Percentiles rank a stretch among this genome's conserved stretches.
These are phyloP conservation scores for Lepidurus packardi DNA, from an alignment of 1,140 invertebrate species.

Conservation along the genomic window DNA sequence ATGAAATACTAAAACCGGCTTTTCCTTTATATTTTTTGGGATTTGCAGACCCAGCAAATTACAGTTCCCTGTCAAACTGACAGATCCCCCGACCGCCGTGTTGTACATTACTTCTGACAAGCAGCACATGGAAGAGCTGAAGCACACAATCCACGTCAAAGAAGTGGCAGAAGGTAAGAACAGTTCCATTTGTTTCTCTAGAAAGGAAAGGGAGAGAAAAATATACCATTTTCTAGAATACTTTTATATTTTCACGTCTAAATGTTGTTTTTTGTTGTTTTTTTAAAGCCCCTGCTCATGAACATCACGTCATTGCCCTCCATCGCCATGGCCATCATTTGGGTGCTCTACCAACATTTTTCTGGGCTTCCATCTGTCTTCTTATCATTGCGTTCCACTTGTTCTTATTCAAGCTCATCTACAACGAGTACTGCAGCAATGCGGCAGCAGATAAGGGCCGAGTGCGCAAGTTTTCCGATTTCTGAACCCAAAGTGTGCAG, in stretches of 20 bases:
- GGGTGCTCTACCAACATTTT: constrained; percentile 81
- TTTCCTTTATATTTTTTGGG: constrained; percentile 27
- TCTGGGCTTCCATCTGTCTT: constrained; percentile 86
- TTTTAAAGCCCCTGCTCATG: constrained; percentile 77
- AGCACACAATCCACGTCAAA: constrained; percentile 83
- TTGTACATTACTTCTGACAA: constrained; percentile 87
- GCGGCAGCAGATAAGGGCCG: constrained; percentile 35
- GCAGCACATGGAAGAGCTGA: constrained; percentile 83
- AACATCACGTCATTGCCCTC: constrained; percentile 82
- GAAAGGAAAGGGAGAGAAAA: background rate
- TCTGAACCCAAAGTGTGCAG: background rate
- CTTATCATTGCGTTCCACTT: constrained; percentile 89
- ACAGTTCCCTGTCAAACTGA: constrained; percentile 84
- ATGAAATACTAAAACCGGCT: background rate
- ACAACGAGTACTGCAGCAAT: constrained; percentile 75
- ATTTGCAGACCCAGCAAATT: constrained; percentile 51
- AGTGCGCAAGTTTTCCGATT: constrained; percentile 22
- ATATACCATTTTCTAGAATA: too few species aligned
- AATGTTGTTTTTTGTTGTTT: constrained; percentile 31
- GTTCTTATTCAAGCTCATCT: constrained; percentile 88
- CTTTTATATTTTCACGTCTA: background rate
- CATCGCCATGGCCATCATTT: constrained; percentile 87
- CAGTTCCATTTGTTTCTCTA: background rate
- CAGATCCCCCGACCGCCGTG: constrained; percentile 83
- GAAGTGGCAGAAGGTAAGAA: constrained; percentile 71